Conservation (phyloP, 1,140 invertebrate species). For the Diorhabda sublineata region DNA sequence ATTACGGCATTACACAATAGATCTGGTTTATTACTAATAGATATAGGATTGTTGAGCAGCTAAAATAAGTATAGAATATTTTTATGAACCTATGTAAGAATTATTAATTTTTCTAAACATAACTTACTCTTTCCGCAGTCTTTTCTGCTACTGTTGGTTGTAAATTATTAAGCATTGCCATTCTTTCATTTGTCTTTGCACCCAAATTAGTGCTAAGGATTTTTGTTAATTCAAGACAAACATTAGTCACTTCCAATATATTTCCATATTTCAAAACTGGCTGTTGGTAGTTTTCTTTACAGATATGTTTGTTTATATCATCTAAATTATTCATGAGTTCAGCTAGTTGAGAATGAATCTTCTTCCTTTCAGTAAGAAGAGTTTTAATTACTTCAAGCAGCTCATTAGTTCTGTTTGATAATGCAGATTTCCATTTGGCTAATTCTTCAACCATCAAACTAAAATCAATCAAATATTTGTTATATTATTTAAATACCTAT, state of each 20-base stretch:
- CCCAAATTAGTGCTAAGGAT: conserved; percentile 37
- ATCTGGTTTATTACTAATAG: conserved; percentile 42
- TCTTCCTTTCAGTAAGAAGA: conserved; percentile 68
- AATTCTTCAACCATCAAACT: conserved; percentile 88
- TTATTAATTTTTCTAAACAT: neutral
- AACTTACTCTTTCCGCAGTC: conserved; percentile 42
- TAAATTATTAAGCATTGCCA: conserved; percentile 28
- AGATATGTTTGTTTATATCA: conserved; percentile 33
- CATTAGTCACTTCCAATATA: conserved; percentile 47
- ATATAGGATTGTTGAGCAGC: conserved; percentile 42
- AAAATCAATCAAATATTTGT: conserved; percentile 25
- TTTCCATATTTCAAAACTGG: conserved; percentile 44
- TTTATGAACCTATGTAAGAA: neutral
- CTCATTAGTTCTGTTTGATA: conserved; percentile 71
- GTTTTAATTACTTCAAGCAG: conserved; percentile 70
- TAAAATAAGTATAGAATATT: conserved; percentile 9
- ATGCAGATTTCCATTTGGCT: conserved; percentile 75
- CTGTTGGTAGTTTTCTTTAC: conserved; percentile 36
- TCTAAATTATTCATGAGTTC: conserved; percentile 64
- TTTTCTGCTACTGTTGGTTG: conserved; percentile 46
- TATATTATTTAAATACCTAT: too few relatives aligned
- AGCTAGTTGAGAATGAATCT: conserved; percentile 64
- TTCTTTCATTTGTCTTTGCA: conserved; percentile 28
- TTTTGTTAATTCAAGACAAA: conserved; percentile 44
- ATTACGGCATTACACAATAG: conserved; percentile 46